Conservation (phyloP, 2,797 vertebrate genomes). For the Spinus olivaceus region DNA sequence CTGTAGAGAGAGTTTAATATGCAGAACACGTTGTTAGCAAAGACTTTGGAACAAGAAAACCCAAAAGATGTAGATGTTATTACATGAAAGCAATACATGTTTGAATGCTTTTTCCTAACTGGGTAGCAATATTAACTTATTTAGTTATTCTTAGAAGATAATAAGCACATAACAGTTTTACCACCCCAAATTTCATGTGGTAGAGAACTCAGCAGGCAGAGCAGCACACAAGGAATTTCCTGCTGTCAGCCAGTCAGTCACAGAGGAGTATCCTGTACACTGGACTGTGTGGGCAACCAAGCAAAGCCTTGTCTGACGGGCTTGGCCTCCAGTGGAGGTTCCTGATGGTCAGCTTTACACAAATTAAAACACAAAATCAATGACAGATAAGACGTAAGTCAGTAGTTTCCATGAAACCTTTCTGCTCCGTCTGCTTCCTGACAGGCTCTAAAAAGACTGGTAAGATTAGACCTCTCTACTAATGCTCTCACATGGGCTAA, state of each 20-base stretch:
- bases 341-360: background rate
- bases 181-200: background rate
- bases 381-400: background rate
- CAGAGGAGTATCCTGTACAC: background rate
- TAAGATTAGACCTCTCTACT: constrained; percentile 1
- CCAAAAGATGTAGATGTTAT: background rate
- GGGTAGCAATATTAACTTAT: background rate
- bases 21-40: background rate
- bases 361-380: background rate
- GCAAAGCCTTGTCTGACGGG: background rate
- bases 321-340: background rate
- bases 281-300: background rate
- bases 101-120: background rate
- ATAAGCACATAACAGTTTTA: background rate
- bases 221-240: background rate
- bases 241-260: background rate
- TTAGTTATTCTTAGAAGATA: background rate
- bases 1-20: background rate
- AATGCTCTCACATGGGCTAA: background rate
- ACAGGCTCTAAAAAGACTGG: constrained; percentile 44
- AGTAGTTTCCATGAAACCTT: background rate
- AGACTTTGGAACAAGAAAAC: background rate
- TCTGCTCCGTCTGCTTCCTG: background rate
- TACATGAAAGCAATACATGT: background rate
- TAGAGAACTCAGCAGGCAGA: background rate